Evolutionary conservation across 1,140 invertebrate species (phyloP).

Genomic region (Bombyx mori): ASM3026992v2 NC_085109.1:5934001-5934500

Average conservation of each 20-base stretch:
- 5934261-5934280: background rate
- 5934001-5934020: too few species aligned
- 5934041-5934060: too few species aligned
- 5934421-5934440: slow-evolving; percentile 12
- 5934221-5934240: background rate
- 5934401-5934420: slow-evolving; percentile 12
- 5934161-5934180: too few species aligned
- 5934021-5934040: too few species aligned
- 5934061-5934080: too few species aligned
- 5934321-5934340: background rate
- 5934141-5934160: too few species aligned
- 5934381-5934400: background rate
- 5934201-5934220: too few species aligned
- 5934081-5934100: too few species aligned
- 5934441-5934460: slow-evolving; percentile 18
- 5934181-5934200: too few species aligned
- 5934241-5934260: background rate
- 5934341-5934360: slow-evolving; percentile 1
- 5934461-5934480: slow-evolving; percentile 40
- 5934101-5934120: too few species aligned
- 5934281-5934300: background rate
- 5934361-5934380: too few species aligned
- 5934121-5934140: too few species aligned
- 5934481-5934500: slow-evolving; percentile 43
- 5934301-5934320: background rate